Conservation (phyloP, 2,888 invertebrate genomes). For the Aporophyla nigra region DNA sequence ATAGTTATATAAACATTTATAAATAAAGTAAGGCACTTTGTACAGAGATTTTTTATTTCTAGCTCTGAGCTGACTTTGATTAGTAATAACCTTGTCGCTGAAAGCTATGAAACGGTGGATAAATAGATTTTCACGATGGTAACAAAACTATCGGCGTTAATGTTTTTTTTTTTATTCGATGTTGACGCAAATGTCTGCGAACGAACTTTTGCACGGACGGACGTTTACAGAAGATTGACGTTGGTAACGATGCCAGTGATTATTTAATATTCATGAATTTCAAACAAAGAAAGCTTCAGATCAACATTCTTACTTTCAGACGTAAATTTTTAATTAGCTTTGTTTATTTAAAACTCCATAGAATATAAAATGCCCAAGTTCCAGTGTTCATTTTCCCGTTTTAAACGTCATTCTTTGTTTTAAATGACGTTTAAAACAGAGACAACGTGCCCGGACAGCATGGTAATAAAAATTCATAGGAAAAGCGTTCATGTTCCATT, state of each 20-base stretch:
- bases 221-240: constrained; percentile 13
- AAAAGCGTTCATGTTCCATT: constrained; percentile 21
- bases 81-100: constrained; percentile 6
- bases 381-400: neutral
- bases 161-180: constrained; percentile 17
- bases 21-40: constrained; percentile 10
- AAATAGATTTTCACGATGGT: constrained; percentile 33
- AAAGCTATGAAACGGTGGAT: constrained; percentile 19
- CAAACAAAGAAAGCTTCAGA: constrained; percentile 6
- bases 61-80: neutral
- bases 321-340: neutral
- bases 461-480: neutral
- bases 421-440: neutral
- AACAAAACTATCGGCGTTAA: constrained; percentile 15
- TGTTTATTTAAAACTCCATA: neutral
- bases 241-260: constrained; percentile 9
- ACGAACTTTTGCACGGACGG: constrained; percentile 31
- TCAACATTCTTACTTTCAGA: neutral
- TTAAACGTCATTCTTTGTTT: neutral
- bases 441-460: neutral
- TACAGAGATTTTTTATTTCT: neutral
- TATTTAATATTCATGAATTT: constrained; percentile 1
- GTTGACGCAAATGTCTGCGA: constrained; percentile 43
- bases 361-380: neutral
- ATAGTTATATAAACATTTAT: constrained; percentile 7